A percentile compares a stretch with the other conserved stretches of the same genome.
phyloP scores from a whole-genome alignment of 2,113 vertebrate genomes.

The Elanus axillaris region DNA sequence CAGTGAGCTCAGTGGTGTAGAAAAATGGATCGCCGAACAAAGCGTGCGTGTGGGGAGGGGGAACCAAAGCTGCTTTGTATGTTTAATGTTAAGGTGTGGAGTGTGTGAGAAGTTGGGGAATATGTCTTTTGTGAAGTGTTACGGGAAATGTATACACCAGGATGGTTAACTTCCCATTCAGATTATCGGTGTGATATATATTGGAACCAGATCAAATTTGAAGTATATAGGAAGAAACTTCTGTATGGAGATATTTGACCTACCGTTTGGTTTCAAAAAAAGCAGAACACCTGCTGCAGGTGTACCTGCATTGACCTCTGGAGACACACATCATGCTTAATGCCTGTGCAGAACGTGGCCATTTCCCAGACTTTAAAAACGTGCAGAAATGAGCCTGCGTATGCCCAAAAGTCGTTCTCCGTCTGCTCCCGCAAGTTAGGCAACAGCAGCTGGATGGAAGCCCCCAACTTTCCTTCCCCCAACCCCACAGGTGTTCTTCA shows the following conservation, averaged over 20 bases:
- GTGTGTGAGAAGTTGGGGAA: neutral
- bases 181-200: neutral
- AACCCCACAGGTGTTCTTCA: neutral
- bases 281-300: accelerated
- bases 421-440: accelerated
- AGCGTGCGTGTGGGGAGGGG: neutral
- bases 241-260: neutral
- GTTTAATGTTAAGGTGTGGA: neutral
- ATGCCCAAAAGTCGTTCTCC: neutral
- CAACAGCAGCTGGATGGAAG: neutral
- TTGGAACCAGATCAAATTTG: neutral
- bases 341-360: accelerated
- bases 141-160: neutral
- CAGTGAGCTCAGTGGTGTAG: neutral
- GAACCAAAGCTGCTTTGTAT: neutral
- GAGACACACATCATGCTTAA: accelerated
- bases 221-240: neutral
- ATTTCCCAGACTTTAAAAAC: neutral
- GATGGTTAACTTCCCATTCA: neutral
- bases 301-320: neutral
- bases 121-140: neutral
- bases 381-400: neutral
- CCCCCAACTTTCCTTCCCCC: neutral
- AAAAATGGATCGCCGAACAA: neutral
- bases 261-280: neutral